These are phyloP conservation scores for Electrophaes corylata DNA, from an alignment of 2,888 invertebrate genomes.

Conservation along the genomic window DNA sequence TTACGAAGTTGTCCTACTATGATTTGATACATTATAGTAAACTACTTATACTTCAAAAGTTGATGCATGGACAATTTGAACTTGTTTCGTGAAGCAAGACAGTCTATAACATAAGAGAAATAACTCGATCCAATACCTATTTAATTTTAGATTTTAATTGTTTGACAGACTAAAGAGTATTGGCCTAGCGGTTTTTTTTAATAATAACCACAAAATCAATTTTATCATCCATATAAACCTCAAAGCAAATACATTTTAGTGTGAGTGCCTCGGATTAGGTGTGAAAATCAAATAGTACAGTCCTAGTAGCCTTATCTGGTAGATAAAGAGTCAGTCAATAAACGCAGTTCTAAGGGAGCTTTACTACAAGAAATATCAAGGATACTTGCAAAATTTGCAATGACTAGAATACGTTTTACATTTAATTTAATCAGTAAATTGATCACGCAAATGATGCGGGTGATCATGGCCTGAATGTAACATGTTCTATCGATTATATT, in stretches of 20 bases:
- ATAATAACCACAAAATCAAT: background rate
- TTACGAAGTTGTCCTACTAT: too few species aligned
- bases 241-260: background rate
- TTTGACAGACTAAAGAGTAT: too few species aligned
- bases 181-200: too few species aligned
- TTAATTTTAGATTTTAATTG: too few species aligned
- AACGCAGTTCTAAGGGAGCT: background rate
- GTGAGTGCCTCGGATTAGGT: background rate
- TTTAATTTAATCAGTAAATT: slow-evolving; percentile 7
- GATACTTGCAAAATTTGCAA: background rate
- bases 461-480: slow-evolving; percentile 23
- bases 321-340: slow-evolving; percentile 24
- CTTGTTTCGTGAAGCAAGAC: too few species aligned
- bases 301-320: slow-evolving; percentile 16
- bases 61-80: too few species aligned
- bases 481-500: slow-evolving; percentile 3
- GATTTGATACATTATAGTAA: too few species aligned
- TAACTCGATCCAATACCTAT: too few species aligned
- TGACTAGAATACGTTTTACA: background rate
- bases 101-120: too few species aligned
- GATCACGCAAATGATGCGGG: slow-evolving; percentile 20
- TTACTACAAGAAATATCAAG: slow-evolving; percentile 11
- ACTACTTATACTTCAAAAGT: too few species aligned
- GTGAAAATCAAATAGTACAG: slow-evolving; percentile 19
- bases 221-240: background rate